Conservation (phyloP, 1,140 invertebrate species). For the Eueides isabella region DNA sequence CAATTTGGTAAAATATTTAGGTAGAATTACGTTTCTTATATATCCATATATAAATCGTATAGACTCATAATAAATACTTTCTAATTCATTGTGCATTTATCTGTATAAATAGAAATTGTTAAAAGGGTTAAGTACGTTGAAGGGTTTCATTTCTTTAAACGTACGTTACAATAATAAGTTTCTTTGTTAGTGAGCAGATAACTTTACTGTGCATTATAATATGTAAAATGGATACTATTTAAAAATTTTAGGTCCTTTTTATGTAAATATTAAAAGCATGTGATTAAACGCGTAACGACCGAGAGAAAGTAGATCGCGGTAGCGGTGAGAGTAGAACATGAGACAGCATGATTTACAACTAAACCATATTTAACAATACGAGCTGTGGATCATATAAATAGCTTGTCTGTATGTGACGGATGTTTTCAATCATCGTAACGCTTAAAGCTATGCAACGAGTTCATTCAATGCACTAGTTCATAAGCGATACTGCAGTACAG, state of each 20-base stretch:
- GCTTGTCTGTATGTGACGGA: conserved; percentile 41
- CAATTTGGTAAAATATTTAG: neutral
- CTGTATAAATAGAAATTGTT: neutral
- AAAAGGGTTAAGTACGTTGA: neutral
- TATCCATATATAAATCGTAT: too few relatives aligned
- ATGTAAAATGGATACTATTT: neutral
- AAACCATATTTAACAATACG: conserved; percentile 25
- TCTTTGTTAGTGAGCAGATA: neutral
- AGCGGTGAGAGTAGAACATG: conserved; percentile 33
- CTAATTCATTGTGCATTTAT: neutral
- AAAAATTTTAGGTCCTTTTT: neutral
- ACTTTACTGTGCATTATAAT: neutral
- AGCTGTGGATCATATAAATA: conserved; percentile 29
- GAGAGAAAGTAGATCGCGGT: conserved; percentile 41
- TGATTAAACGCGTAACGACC: conserved; percentile 17
- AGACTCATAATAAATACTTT: neutral
- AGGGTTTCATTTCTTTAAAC: neutral
- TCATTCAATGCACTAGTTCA: conserved; percentile 23
- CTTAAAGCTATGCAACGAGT: conserved; percentile 16
- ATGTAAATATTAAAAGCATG: conserved; percentile 23
- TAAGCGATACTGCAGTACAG: conserved; percentile 6
- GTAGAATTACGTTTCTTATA: neutral
- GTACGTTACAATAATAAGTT: neutral
- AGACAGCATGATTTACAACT: conserved; percentile 15
- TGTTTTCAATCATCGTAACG: conserved; percentile 41